These are phyloP conservation scores for Anguilla pacifica DNA, from an alignment of 2,797 vertebrate genomes.

Conservation along the genomic window DNA sequence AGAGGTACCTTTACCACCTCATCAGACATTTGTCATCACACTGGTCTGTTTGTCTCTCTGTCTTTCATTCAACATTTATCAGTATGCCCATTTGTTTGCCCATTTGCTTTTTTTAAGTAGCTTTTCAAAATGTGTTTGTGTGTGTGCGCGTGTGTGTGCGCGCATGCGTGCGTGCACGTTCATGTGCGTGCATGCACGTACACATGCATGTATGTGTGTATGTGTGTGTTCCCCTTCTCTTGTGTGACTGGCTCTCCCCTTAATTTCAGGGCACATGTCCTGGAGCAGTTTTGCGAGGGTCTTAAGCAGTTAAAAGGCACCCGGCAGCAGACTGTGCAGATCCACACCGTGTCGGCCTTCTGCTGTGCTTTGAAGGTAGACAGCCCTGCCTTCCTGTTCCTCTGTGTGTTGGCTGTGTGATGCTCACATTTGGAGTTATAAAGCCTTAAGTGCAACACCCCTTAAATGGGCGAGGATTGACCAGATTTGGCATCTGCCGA, in stretches of 20 bases:
- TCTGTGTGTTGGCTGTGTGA: not conserved
- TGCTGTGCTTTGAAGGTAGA: conserved; percentile 86
- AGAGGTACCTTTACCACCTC: conserved; percentile 73
- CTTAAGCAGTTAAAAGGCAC: conserved; percentile 85
- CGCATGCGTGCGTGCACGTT: not conserved
- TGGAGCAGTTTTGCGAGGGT: conserved; percentile 82
- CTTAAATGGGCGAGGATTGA: no score
- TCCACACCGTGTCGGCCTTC: conserved; percentile 81
- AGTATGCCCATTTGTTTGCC: no score
- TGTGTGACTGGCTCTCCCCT: not conserved
- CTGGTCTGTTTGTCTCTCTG: not conserved
- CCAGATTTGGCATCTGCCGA: no score
- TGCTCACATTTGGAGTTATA: no score
- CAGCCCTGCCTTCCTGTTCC: not conserved
- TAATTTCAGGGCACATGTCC: conserved; percentile 73
- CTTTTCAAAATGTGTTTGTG: not conserved
- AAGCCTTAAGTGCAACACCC: no score
- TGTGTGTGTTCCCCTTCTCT: not conserved
- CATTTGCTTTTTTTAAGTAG: no score
- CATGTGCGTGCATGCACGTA: no score
- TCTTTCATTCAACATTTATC: no score
- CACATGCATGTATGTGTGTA: no score
- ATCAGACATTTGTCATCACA: not conserved
- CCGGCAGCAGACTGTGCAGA: conserved; percentile 81
- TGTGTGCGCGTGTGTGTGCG: not conserved